phyloP scores from a whole-genome alignment of 1,140 invertebrate species.

The Drosophila takahashii region DNA sequence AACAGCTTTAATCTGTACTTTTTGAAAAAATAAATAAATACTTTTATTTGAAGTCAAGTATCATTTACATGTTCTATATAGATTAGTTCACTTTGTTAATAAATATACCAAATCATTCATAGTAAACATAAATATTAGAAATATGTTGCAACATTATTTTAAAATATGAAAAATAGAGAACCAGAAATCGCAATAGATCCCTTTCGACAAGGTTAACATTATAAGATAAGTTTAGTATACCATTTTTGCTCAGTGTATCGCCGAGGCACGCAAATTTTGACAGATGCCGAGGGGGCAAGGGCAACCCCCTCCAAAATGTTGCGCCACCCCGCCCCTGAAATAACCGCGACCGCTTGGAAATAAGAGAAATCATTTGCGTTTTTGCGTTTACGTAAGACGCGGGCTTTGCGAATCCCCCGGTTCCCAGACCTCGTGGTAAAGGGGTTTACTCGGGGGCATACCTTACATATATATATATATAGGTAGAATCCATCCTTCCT shows the following conservation, averaged over 20 bases:
- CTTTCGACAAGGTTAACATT: no score
- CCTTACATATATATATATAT: neutral
- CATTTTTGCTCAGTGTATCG: neutral
- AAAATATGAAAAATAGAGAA: no score
- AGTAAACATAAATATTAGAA: no score
- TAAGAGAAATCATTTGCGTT: constrained; percentile 81
- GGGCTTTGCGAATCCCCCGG: constrained; percentile 52
- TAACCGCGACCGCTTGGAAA: constrained; percentile 58
- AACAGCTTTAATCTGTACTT: neutral
- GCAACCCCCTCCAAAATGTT: neutral
- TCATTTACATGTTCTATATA: no score
- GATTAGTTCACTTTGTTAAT: no score
- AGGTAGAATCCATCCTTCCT: constrained; percentile 2
- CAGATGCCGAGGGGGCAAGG: constrained; percentile 12
- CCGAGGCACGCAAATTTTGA: constrained; percentile 22
- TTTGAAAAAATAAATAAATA: neutral
- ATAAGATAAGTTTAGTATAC: neutral
- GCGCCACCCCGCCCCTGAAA: neutral
- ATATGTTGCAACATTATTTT: no score
- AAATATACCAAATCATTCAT: no score
- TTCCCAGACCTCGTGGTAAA: neutral
- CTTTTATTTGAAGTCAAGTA: neutral
- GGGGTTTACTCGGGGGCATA: neutral
- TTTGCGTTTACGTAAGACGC: constrained; percentile 50
- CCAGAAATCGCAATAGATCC: no score